phyloP scores from a whole-genome alignment of 2,113 vertebrate species.

The Pluvianellus socialis region DNA sequence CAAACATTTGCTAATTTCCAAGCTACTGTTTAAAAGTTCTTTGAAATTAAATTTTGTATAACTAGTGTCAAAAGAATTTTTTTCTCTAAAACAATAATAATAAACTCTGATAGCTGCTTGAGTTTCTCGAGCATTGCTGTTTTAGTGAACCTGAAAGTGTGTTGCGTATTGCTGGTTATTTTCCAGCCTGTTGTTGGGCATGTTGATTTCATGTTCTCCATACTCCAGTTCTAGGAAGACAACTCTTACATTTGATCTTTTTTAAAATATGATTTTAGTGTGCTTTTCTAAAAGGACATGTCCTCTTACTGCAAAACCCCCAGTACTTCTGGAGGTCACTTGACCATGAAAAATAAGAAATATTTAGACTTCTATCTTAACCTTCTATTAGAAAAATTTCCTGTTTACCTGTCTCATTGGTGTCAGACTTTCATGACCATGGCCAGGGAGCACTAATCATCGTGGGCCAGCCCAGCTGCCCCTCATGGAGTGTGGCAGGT shows the following conservation, averaged over 20 bases:
- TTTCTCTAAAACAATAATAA: background rate
- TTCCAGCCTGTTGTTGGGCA: background rate
- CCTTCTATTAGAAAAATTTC: background rate
- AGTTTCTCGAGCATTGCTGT: background rate
- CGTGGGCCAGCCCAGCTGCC: background rate
- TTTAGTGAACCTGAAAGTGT: background rate
- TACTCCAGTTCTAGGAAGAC: background rate
- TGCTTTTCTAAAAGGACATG: background rate
- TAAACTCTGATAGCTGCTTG: background rate
- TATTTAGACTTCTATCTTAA: background rate
- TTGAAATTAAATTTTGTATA: background rate
- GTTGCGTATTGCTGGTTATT: background rate
- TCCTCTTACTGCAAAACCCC: background rate
- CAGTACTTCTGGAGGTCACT: background rate
- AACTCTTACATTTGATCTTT: background rate
- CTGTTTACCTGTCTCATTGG: background rate
- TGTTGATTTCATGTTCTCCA: background rate
- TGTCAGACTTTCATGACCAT: background rate
- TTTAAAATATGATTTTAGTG: rapidly evolving
- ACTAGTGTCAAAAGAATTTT: background rate
- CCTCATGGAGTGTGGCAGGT: rapidly evolving
- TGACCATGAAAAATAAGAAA: background rate
- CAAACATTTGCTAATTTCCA: background rate
- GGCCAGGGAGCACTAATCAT: background rate
- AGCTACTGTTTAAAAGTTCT: background rate